These are phyloP conservation scores for Eudyptes chrysolophus DNA, from an alignment of 2,113 vertebrate genomes.

Conservation along the genomic window DNA sequence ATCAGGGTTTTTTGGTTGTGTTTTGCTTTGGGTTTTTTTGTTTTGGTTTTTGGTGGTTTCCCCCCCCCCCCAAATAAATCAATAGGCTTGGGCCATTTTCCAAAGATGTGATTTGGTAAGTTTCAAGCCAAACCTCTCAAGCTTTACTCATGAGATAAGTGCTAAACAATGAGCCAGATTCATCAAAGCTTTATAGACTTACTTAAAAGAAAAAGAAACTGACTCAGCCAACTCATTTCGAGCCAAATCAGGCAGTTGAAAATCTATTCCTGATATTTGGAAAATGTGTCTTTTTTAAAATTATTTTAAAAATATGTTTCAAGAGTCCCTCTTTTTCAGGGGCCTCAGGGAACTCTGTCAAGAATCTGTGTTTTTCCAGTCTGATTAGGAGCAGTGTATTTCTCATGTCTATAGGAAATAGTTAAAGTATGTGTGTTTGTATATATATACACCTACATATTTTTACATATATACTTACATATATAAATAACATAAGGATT, in stretches of 20 bases:
- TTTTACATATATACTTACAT: neutral
- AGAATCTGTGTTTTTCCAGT: neutral
- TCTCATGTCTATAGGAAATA: neutral
- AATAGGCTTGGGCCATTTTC: conserved; percentile 62
- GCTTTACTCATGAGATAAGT: conserved; percentile 70
- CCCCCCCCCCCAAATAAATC: conserved; percentile 21
- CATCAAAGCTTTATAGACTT: conserved; percentile 63
- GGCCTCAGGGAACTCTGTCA: conserved; percentile 37
- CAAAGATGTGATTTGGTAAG: conserved; percentile 64
- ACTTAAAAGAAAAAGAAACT: conserved; percentile 59
- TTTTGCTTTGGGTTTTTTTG: no score
- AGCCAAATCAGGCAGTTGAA: conserved; percentile 54
- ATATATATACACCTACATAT: neutral
- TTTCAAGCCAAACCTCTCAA: conserved; percentile 69
- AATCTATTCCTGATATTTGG: conserved; percentile 57
- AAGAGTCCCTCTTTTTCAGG: conserved; percentile 13
- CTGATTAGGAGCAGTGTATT: conserved; percentile 8
- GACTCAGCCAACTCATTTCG: conserved; percentile 56
- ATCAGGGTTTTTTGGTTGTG: neutral
- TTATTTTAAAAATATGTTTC: conserved; percentile 15
- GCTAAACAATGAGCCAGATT: conserved; percentile 65
- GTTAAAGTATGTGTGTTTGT: neutral
- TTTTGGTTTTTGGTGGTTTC: no score
- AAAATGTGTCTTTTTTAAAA: neutral
- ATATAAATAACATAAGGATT: conserved; percentile 2